phyloP scores from a whole-genome alignment of 1,140 invertebrate genomes.

The Cepaea nemoralis region DNA sequence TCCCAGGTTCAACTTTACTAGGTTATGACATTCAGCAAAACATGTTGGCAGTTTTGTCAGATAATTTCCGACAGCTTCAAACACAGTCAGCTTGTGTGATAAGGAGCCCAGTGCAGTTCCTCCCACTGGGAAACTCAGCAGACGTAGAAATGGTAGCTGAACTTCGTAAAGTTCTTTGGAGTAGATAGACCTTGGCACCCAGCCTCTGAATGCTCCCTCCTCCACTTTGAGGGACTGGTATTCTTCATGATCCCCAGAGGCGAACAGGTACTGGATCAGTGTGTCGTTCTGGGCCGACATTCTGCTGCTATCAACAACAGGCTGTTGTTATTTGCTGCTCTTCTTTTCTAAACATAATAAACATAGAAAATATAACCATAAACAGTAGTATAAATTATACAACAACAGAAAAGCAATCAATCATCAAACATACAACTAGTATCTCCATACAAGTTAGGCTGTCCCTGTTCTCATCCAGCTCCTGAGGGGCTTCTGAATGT shows the following conservation, averaged over 20 bases:
- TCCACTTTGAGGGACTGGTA: slow-evolving; percentile 54
- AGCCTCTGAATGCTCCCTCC: slow-evolving; percentile 66
- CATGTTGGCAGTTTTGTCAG: slow-evolving; percentile 56
- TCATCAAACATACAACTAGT: not conserved
- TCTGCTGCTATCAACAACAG: slow-evolving; percentile 3
- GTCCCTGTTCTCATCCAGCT: no score
- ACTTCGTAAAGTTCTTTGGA: slow-evolving; percentile 55
- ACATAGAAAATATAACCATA: not conserved
- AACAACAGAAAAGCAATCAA: not conserved
- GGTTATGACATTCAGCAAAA: slow-evolving; percentile 59
- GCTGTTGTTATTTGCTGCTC: no score
- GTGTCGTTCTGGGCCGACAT: slow-evolving; percentile 54
- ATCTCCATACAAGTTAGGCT: no score
- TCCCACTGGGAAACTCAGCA: slow-evolving; percentile 66
- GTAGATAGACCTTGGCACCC: slow-evolving; percentile 63
- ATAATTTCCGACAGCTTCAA: slow-evolving; percentile 64
- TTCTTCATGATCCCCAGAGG: slow-evolving; percentile 43
- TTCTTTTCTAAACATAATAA: not conserved
- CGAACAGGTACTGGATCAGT: slow-evolving; percentile 52
- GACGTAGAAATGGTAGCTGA: slow-evolving; percentile 59
- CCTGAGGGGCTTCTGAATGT: no score
- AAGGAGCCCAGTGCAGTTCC: slow-evolving; percentile 59
- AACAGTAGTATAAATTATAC: not conserved
- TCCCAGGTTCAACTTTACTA: slow-evolving; percentile 58
- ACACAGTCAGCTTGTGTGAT: slow-evolving; percentile 52